phyloP scores from a whole-genome alignment of 2,797 vertebrate species.

The Decapterus maruadsi region DNA sequence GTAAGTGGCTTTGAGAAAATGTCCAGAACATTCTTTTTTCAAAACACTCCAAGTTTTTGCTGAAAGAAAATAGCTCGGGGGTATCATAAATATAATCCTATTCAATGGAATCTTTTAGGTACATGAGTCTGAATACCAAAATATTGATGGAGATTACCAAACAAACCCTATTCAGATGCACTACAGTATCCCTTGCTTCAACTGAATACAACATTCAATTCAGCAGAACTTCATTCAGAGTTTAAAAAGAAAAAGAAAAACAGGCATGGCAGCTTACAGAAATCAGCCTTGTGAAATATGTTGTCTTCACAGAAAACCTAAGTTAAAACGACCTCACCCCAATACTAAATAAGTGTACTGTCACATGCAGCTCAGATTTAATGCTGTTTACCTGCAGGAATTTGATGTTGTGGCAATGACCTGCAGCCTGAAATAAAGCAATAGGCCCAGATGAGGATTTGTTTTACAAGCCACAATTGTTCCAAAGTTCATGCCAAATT shows the following conservation, averaged over 20 bases:
- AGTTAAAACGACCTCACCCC: background rate
- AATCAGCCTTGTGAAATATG: background rate
- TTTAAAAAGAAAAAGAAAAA: background rate
- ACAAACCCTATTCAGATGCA: background rate
- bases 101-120: background rate
- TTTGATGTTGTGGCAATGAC: slow-evolving; percentile 25
- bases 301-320: slow-evolving; percentile 24
- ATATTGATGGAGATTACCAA: slow-evolving; percentile 5
- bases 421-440: slow-evolving; percentile 22
- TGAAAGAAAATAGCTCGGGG: background rate
- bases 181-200: too few species aligned
- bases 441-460: slow-evolving; percentile 7
- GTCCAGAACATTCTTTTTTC: background rate
- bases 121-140: slow-evolving; percentile 6
- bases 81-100: too few species aligned
- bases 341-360: background rate
- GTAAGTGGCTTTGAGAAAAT: slow-evolving; percentile 11
- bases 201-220: background rate
- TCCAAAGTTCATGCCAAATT: slow-evolving; percentile 59
- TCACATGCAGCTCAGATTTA: background rate
- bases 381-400: slow-evolving; percentile 21
- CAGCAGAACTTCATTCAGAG: slow-evolving; percentile 27
- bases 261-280: background rate
- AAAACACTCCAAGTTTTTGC: background rate
- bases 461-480: slow-evolving; percentile 41